A percentile compares a stretch with the other conserved stretches of the same genome.
Evolutionary conservation across 2,888 invertebrate genomes (phyloP).

Genomic region (Limnephilus auricula): DNA sequence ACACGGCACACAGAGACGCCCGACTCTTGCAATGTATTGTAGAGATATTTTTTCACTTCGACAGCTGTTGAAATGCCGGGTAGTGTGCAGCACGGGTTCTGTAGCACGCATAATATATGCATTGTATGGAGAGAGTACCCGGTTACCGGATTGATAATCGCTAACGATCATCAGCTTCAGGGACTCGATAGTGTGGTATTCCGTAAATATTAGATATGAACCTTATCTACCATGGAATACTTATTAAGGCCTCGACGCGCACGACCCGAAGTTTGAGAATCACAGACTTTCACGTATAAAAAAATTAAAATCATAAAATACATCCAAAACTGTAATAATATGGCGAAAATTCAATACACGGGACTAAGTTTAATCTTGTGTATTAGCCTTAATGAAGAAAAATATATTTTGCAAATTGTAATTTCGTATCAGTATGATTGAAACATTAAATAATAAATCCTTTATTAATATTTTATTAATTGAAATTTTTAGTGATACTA

Average conservation of each 20-base stretch:
- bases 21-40: too few species aligned
- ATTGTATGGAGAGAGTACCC: too few species aligned
- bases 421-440: not conserved
- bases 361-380: not conserved
- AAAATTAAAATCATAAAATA: slow-evolving; percentile 35
- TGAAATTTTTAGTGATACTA: not conserved
- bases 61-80: too few species aligned
- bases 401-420: slow-evolving; percentile 24
- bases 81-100: too few species aligned
- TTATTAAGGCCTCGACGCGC: not conserved
- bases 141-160: too few species aligned
- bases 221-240: not conserved
- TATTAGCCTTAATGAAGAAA: slow-evolving; percentile 20
- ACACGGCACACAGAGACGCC: too few species aligned
- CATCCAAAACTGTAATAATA: slow-evolving; percentile 7
- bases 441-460: not conserved
- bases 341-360: slow-evolving; percentile 19
- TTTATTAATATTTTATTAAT: not conserved
- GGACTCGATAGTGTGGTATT: not conserved
- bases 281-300: not conserved
- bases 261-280: not conserved
- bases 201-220: not conserved
- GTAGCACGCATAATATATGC: too few species aligned
- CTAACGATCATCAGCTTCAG: too few species aligned
- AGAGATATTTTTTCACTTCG: too few species aligned